Percentiles rank a stretch among this genome's conserved stretches.
Conservation (phyloP, 2,888 invertebrate species). For the Caenorhabditis sp. region DNA sequence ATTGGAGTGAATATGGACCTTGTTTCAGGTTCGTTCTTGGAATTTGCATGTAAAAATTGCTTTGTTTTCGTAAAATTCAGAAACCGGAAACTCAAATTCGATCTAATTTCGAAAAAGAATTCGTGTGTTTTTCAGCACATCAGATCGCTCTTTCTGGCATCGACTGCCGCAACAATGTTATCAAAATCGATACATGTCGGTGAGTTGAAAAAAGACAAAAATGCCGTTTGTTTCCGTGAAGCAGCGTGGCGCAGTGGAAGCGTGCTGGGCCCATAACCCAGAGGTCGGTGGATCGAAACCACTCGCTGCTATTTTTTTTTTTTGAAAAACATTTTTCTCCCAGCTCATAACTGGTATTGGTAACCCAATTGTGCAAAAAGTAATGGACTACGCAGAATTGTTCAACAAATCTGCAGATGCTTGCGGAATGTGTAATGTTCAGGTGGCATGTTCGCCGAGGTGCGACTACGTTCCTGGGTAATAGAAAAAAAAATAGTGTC, state of each 20-base stretch:
- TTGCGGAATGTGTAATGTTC: constrained; percentile 69
- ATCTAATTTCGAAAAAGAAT: too few species aligned
- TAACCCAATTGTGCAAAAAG: constrained; percentile 63
- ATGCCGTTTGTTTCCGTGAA: neutral
- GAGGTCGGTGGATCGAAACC: constrained; percentile 1
- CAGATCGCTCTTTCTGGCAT: constrained; percentile 63
- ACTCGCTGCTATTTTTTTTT: neutral
- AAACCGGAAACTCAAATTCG: too few species aligned
- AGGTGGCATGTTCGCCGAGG: constrained; percentile 53
- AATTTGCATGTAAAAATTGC: neutral
- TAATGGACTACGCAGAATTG: constrained; percentile 64
- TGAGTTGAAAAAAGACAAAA: constrained; percentile 20
- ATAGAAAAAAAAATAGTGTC: neutral
- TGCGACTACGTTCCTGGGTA: constrained; percentile 55
- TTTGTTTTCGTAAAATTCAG: too few species aligned
- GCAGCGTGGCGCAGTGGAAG: constrained; percentile 72
- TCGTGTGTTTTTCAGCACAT: constrained; percentile 52
- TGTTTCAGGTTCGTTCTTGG: constrained; percentile 51
- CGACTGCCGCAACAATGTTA: constrained; percentile 62
- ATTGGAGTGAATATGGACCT: constrained; percentile 65
- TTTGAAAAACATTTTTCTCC: too few species aligned
- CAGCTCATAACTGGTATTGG: constrained; percentile 64
- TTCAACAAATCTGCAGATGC: constrained; percentile 65
- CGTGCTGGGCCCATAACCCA: constrained; percentile 83
- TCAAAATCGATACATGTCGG: constrained; percentile 63